A percentile compares a stretch with the other conserved stretches of the same genome.
Conservation (phyloP, 2,888 invertebrate species). For the Molanna angustata region DNA sequence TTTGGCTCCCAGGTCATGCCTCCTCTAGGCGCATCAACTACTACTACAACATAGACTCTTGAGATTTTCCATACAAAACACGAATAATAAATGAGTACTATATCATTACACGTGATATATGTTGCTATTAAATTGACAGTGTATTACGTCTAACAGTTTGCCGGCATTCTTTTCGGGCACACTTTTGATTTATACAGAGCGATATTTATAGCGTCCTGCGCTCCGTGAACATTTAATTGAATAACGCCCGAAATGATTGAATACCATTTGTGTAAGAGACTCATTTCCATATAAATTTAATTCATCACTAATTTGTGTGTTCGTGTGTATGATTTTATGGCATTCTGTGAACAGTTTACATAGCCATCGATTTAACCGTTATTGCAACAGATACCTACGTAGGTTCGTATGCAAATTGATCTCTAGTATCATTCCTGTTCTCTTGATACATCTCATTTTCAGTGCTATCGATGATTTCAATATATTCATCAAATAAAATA, state of each 20-base stretch:
- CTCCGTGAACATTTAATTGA: slow-evolving; percentile 16
- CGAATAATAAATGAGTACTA: slow-evolving; percentile 11
- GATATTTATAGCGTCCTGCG: slow-evolving; percentile 12
- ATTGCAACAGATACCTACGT: slow-evolving; percentile 1
- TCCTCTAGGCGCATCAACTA: slow-evolving; percentile 22
- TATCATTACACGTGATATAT: slow-evolving; percentile 26
- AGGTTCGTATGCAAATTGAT: slow-evolving; percentile 16
- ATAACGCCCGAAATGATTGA: slow-evolving; percentile 21
- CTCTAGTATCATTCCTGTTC: slow-evolving; percentile 13
- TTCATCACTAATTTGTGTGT: slow-evolving; percentile 2
- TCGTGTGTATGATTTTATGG: slow-evolving; percentile 1
- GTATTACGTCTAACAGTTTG: slow-evolving; percentile 13
- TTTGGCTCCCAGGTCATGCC: slow-evolving; percentile 18
- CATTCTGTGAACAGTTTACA: neutral
- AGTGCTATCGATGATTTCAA: too few species aligned
- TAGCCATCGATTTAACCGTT: neutral
- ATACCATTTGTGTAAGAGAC: slow-evolving; percentile 6
- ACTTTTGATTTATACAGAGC: slow-evolving; percentile 12
- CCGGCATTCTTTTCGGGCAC: slow-evolving; percentile 6
- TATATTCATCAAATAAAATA: too few species aligned
- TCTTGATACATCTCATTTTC: slow-evolving; percentile 3
- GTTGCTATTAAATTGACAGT: slow-evolving; percentile 25
- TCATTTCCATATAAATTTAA: slow-evolving; percentile 14
- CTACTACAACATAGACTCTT: too few species aligned
- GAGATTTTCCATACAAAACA: slow-evolving; percentile 13